Conservation (phyloP, 2,113 vertebrate species). For the Chaenogobius annularis region DNA sequence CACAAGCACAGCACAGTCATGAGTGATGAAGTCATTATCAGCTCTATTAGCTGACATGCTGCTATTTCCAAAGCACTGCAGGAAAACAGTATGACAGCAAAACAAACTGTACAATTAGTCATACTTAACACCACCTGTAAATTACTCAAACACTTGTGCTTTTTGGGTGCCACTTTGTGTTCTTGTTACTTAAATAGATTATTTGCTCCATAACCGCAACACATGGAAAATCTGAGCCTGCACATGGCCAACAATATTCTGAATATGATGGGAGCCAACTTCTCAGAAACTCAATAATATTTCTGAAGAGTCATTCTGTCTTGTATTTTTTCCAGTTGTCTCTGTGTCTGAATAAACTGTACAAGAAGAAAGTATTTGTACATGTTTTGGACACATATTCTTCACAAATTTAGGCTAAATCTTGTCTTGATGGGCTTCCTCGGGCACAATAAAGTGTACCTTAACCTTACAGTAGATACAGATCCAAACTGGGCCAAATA, state of each 20-base stretch:
- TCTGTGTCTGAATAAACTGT: too few relatives aligned
- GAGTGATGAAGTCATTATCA: slow-evolving; percentile 70
- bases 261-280: slow-evolving; percentile 22
- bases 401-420: slow-evolving; percentile 22
- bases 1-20: slow-evolving; percentile 12
- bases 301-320: not conserved
- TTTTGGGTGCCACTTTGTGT: slow-evolving; percentile 16
- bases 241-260: slow-evolving; percentile 41
- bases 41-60: slow-evolving; percentile 57
- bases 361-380: not conserved
- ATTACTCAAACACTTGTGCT: slow-evolving; percentile 32
- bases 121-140: slow-evolving; percentile 64
- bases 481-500: too few relatives aligned
- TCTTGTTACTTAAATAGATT: slow-evolving; percentile 44
- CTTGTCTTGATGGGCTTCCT: not conserved
- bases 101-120: slow-evolving; percentile 67
- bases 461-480: too few relatives aligned
- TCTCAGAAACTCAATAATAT: not conserved
- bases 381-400: slow-evolving; percentile 11
- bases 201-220: slow-evolving; percentile 45
- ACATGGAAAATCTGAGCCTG: slow-evolving; percentile 51
- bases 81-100: slow-evolving; percentile 69
- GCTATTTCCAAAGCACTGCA: slow-evolving; percentile 54
- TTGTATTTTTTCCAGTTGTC: not conserved
- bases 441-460: too few relatives aligned